These are phyloP conservation scores for Australoheros scitulus DNA, from an alignment of 2,113 vertebrate species.

Conservation along the genomic window DNA sequence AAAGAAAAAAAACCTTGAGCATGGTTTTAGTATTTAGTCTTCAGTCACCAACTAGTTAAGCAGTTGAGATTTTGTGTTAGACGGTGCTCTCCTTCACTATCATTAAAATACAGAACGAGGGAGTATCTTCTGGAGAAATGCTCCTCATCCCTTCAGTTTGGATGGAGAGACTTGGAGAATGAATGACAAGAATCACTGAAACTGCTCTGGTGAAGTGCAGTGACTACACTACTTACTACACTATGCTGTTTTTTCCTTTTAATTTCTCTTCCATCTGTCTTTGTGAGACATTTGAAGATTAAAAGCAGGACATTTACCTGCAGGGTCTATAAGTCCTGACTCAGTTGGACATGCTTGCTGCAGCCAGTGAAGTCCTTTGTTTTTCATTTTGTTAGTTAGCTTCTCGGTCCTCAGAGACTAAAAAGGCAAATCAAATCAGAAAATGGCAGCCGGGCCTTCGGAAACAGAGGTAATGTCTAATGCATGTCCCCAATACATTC, in stretches of 20 bases:
- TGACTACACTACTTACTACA: neutral
- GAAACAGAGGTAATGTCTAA: slow-evolving; percentile 56
- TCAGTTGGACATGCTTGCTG: neutral
- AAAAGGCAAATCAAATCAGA: slow-evolving; percentile 11
- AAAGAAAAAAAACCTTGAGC: neutral
- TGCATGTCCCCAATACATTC: slow-evolving; percentile 53
- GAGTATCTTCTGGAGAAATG: neutral
- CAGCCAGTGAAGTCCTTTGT: neutral
- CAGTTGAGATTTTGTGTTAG: neutral
- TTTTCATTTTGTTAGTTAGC: neutral
- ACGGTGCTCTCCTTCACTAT: neutral
- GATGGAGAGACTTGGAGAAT: neutral
- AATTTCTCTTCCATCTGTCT: neutral
- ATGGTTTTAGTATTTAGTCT: neutral
- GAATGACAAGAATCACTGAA: neutral
- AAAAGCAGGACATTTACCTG: neutral
- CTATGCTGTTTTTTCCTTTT: neutral
- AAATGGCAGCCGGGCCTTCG: slow-evolving; percentile 59
- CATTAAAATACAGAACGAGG: neutral
- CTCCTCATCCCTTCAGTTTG: neutral
- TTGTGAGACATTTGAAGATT: neutral
- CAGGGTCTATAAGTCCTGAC: neutral
- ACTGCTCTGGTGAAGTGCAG: neutral
- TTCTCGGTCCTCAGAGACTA: neutral
- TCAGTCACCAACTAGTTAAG: neutral